Evolutionary conservation across 2,797 vertebrate species (phyloP), one percentile per base, ranked within the genome.

Genomic region (Prunella strophiata): DNA sequence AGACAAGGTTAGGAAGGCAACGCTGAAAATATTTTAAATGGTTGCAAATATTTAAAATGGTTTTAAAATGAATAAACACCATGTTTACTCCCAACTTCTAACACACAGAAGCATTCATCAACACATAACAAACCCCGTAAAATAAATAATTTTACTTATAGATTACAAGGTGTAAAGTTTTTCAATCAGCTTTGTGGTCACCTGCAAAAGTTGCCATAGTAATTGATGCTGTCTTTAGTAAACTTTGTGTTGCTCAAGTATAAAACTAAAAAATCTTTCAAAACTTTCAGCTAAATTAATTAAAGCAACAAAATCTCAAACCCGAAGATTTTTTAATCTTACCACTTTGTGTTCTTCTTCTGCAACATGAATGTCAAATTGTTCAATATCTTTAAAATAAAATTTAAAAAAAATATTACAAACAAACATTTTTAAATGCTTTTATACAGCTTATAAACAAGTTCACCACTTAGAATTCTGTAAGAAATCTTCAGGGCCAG

Each of bases 301-400:
- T 80, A 55, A 87, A 87, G 20, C 15, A 73, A 80, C 51, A 58
- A 84, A 63, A 6, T 4, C 2, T 36, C 36, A 45, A 51, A 63
- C 0, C 2, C 38, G 36, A 65, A 45, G 25, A 52, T 66, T 81
- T 89, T 95, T 65, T 75, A 84, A 54, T 86, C 98, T 98, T 97
- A 99, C 99, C 98, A 99, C 98, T 98, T 96, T 98, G 57, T 98
- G 98, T 52, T 98, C 99, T 77, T 99, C 99, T 96, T 98, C 98
- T 84, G 83, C 97, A 47, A 99, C 96, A 43, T 54, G 95, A 85
- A 99, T 97, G 57, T 98, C 98, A 97, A 98, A 98, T 62, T 98
- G 98, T 91, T 99, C 99, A 87, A 99, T 98, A 98, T 99, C 99
- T 99, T 97, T 91, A 97, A 91, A 96, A 93, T 59, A 92, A 40